Conservation (phyloP, 2,888 invertebrate genomes). For the Athrips mouffetella region DNA sequence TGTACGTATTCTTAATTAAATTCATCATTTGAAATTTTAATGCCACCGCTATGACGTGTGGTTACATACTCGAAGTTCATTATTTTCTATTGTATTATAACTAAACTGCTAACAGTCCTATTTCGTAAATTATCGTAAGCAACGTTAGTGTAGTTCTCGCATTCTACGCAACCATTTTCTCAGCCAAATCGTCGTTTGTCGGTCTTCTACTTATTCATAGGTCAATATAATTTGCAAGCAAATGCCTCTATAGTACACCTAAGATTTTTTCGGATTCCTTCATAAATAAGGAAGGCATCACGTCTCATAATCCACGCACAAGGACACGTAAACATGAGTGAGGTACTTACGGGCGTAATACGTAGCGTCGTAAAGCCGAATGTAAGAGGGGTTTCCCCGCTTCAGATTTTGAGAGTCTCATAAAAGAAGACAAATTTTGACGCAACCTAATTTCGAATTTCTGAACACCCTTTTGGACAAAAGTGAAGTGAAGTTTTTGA, state of each 20-base stretch:
- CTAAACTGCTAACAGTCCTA: slow-evolving; percentile 1
- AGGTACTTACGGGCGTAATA: slow-evolving; percentile 65
- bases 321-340: slow-evolving; percentile 67
- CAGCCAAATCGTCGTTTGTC: slow-evolving; percentile 14
- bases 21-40: slow-evolving; percentile 4
- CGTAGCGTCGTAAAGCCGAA: slow-evolving; percentile 65
- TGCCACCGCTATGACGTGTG: not conserved
- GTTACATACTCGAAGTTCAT: not conserved
- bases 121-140: slow-evolving; percentile 2
- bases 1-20: slow-evolving; percentile 8
- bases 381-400: slow-evolving; percentile 42
- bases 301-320: slow-evolving; percentile 72
- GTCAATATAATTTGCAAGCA: slow-evolving; percentile 64
- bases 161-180: slow-evolving; percentile 8
- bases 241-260: slow-evolving; percentile 49
- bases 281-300: slow-evolving; percentile 63
- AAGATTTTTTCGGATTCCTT: slow-evolving; percentile 47
- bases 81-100: slow-evolving; percentile 1
- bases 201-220: slow-evolving; percentile 49
- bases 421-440: slow-evolving; percentile 17
- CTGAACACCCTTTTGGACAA: not conserved
- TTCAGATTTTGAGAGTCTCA: slow-evolving; percentile 31
- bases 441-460: slow-evolving; percentile 6
- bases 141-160: not conserved
- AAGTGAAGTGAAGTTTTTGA: not conserved